Evolutionary conservation across 2,113 vertebrate species (phyloP), one percentile per base, ranked within the genome.

Genomic region (Ellobius talpinus): DNA sequence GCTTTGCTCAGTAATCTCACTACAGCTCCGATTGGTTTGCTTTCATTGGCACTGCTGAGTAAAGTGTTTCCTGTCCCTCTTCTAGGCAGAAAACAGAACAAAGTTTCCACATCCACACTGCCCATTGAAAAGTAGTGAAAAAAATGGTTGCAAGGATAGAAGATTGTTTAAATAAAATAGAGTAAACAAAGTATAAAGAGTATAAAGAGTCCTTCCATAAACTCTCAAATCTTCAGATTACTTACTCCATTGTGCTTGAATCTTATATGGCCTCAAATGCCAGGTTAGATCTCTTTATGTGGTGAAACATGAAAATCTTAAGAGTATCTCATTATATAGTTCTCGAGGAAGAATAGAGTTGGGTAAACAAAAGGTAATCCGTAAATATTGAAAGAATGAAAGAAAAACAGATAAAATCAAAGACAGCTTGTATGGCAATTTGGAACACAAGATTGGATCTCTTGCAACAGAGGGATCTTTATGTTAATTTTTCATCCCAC

Each of bases 1-100:
- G 23, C 21, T 95, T 94, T 94, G 42, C 90, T 91, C 93, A 52
- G 66, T 95, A 96, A 87, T 39, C 84, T 91, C 13, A 42, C 23
- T 31, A 87, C 91, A 77, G 12, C 23, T 19, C 78, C 19, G 9
- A 85, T 52, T 5, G 7, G n/a, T 87, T 92, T 81, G 81, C 74
- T 93, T 95, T 79, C 65, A 87, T 23, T 81, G 33, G 19, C 55
- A 89, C 63, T 65, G 42, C 17, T 90, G 65, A 92, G 11, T 72
- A 52, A 87, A 87, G 52, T 23, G 36, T 33, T 88, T 77, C n/a
- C 76, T 45, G 7, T 9, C 2, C 5, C 10, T 47, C n/a, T 42
- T 74, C 52, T 65, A 17, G 33, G 61, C 0, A 63, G 45, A 65
- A 89, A 93, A 74, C 4, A 86, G 29, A 88, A 86, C 14, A 42